A percentile compares a stretch with the other conserved stretches of the same genome.
Evolutionary conservation across 2,113 vertebrate species (phyloP).

Genomic region (Malurus alboscapulatus): DNA sequence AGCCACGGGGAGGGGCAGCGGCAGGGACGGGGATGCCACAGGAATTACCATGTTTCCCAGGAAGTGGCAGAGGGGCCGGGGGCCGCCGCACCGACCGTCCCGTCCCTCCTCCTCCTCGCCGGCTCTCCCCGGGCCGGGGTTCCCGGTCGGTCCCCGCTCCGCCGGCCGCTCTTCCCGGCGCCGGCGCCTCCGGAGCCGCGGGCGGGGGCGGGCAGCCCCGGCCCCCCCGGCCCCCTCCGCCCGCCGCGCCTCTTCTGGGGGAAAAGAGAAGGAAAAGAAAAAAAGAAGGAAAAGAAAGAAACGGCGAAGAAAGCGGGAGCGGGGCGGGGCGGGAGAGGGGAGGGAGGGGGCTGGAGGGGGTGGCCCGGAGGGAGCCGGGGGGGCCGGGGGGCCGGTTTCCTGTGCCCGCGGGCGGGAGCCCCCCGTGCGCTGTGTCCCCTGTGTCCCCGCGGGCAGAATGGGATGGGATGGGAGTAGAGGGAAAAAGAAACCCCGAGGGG

Average conservation of each 20-base stretch:
- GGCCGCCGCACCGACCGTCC: background rate
- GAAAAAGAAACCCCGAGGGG: background rate
- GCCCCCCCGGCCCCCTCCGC: too few relatives aligned
- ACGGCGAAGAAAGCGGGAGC: too few relatives aligned
- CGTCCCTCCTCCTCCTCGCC: background rate
- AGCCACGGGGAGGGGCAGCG: background rate
- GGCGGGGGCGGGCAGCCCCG: too few relatives aligned
- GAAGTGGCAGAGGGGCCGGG: background rate
- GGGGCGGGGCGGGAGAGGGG: too few relatives aligned
- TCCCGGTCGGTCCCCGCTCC: background rate
- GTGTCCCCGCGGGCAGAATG: background rate
- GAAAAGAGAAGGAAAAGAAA: too few relatives aligned
- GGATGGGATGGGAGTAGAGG: background rate
- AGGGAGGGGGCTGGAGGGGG: background rate
- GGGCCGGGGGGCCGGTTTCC: background rate
- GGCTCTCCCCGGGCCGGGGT: background rate
- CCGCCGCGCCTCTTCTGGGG: too few relatives aligned
- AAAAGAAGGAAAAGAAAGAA: too few relatives aligned
- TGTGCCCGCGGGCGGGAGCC: background rate
- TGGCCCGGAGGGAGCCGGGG: background rate
- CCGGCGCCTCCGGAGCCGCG: background rate
- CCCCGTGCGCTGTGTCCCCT: background rate
- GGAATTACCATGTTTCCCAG: slow-evolving; percentile 34
- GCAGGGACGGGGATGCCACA: background rate
- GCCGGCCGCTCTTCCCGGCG: background rate